phyloP scores from a whole-genome alignment of 2,113 vertebrate species.

The Apteryx mantelli region DNA sequence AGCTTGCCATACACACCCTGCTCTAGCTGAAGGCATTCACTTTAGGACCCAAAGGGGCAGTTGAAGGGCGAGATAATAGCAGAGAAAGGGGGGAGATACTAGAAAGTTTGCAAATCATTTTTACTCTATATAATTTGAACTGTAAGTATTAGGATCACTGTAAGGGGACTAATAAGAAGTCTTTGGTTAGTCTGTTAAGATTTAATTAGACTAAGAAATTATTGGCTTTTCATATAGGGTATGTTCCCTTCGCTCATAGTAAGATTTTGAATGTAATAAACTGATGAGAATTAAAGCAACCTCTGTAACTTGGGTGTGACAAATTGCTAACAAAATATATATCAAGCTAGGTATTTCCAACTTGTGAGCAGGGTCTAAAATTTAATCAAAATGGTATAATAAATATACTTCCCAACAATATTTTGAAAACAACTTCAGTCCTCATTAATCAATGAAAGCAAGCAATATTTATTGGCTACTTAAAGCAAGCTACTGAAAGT shows the following conservation, averaged over 20 bases:
- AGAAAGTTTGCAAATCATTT: neutral
- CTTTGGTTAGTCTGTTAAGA: neutral
- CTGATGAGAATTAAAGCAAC: neutral
- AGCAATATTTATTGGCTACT: neutral
- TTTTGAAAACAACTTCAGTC: neutral
- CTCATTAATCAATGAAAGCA: neutral
- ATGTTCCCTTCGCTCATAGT: neutral
- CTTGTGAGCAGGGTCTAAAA: neutral
- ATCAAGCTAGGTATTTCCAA: neutral
- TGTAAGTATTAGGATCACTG: neutral
- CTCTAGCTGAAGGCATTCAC: neutral
- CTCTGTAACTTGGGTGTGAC: neutral
- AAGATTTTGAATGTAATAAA: neutral
- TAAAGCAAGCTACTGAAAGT: neutral
- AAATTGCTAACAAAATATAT: neutral
- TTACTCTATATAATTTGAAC: neutral
- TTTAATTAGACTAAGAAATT: neutral
- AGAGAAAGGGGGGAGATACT: neutral
- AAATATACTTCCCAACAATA: neutral
- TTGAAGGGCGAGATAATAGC: neutral
- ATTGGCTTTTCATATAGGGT: neutral
- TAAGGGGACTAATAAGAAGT: neutral
- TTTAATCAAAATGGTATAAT: neutral
- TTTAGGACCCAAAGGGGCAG: rapidly evolving
- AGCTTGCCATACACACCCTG: neutral